Base-by-base conservation (phyloP, 2,797 vertebrate genomes). In the Tadarida brasiliensis region DNA sequence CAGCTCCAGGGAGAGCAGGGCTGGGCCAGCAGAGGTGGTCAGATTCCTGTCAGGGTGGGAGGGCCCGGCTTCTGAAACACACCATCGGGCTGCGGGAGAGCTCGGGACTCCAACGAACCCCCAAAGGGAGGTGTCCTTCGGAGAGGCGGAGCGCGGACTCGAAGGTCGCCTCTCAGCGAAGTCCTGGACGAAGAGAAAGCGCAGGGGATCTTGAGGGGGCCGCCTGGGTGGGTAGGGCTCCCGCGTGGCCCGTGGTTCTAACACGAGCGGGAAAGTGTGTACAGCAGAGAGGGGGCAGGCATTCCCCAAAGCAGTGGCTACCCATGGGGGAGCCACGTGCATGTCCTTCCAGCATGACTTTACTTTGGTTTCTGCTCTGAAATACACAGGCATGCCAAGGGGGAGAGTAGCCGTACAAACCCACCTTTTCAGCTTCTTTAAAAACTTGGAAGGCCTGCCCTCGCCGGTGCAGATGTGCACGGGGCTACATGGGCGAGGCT, bases 201-300 rank as follows among this genome's bases (percentile, higher is more conserved):
- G 24, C 5, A 9, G 39, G 30, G 28, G 35, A 19, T 0, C 0
- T 17, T 2, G 44, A 6, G 17, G 47, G 35, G 63, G 68, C 9
- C 0, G 7, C 12, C 47, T 14, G 9, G 28, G 39, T 8, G 19
- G 47, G 19, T 14, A 19, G n/a, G 26, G 35, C n/a, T 30, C 4
- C 28, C 22, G 0, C 0, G 0, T 54, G 26, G 1, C 5, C n/a
- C 0, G 2, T 20, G 12, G n/a, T 26, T 22, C 68, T 3, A 8
- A 71, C n/a, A 12, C 19, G 15, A 51, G 20, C 14, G 24, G 56
- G 47, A 10, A 5, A 12, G 3, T 39, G n/a, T n/a, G 1, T 3
- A 1, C 14, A 6, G 44, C 28, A 20, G 30, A n/a, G n/a, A 76
- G 59, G 26, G 35, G 8, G 15, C 6, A 7, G 47, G 33, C 20